Base-by-base conservation (phyloP, 2,888 invertebrate genomes). In the Tipula lateralis region DNA sequence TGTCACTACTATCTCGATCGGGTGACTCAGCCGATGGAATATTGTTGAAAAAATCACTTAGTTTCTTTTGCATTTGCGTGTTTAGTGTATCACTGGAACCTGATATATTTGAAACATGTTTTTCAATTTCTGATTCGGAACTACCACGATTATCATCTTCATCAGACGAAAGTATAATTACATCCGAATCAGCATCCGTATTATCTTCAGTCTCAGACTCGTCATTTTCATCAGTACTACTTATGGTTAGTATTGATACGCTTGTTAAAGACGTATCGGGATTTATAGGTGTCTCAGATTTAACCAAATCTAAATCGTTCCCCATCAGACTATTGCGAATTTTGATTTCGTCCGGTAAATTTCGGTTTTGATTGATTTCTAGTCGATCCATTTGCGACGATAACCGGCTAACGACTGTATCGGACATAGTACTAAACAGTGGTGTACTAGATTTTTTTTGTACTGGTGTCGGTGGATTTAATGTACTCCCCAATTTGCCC, bases 191-290 rank as follows among this genome's bases (percentile, higher is more conserved):
- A 30, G 32, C 83, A 12, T 36, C 36, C 9, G 85, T 83, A 24
- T 83, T 36, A 1, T 83, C 36, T n/a, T 66, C 12, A 85, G 66
- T 29, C 36, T 32, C 29, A 83, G 84, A 84, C 50, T 85, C n/a
- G 84, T 85, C 16, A 84, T 83, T 39, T 83, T 84, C n/a, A n/a
- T n/a, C 12, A 85, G 83, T 5, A 19, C 83, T 36, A 44, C 83
- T 36, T 12, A 84, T 83, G 1, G 44, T 30, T 9, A 32, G 39
- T 80, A 83, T 84, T n/a, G 83, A 44, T 13, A 85, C 24, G 4
- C 24, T 66, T 7, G 66, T 30, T n/a, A 82, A 1, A 7, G 82
- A 30, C 5, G n/a, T 30, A 30, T 82, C 82, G 1, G 32, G n/a
- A n/a, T 44, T 44, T 44, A 44, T 2, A 32, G n/a, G 12, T 12